phyloP scores from a whole-genome alignment of 2,797 vertebrate genomes.

The Podarcis siculus region DNA sequence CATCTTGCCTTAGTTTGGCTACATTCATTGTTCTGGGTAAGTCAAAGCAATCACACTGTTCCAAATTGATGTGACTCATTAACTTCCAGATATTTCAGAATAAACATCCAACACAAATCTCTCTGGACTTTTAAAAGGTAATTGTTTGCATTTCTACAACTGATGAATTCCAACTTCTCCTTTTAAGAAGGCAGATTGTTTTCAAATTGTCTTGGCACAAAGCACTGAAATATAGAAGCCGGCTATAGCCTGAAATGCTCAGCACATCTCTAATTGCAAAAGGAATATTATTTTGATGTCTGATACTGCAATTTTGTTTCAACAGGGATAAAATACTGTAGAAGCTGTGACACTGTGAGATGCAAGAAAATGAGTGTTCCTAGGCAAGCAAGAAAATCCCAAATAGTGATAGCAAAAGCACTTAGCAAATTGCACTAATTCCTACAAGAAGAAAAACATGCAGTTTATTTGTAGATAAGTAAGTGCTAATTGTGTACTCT shows the following conservation, averaged over 20 bases:
- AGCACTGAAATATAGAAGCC: neutral
- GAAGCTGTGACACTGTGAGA: slow-evolving; percentile 19
- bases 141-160: slow-evolving; percentile 42
- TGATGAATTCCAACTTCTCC: slow-evolving; percentile 6
- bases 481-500: neutral
- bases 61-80: slow-evolving; percentile 13
- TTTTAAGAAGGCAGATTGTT: slow-evolving; percentile 51
- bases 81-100: slow-evolving; percentile 29
- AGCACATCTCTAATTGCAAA: slow-evolving; percentile 35
- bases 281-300: slow-evolving; percentile 42
- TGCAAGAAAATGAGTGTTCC: slow-evolving; percentile 27
- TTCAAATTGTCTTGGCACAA: slow-evolving; percentile 12
- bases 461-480: neutral
- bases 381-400: slow-evolving; percentile 26
- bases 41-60: slow-evolving; percentile 30
- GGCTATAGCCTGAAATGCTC: slow-evolving; percentile 45
- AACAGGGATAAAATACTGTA: slow-evolving; percentile 35
- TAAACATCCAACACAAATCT: slow-evolving; percentile 19
- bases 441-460: slow-evolving; percentile 6
- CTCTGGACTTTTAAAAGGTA: slow-evolving; percentile 35
- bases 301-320: slow-evolving; percentile 39
- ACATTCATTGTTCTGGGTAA: neutral
- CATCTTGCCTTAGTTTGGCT: neutral
- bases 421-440: slow-evolving; percentile 12
- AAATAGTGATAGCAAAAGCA: neutral